Percentiles rank a stretch among this genome's conserved stretches.
These are phyloP conservation scores for Alviniconcha marisindica DNA, from an alignment of 1,140 invertebrate genomes.

Conservation along the genomic window DNA sequence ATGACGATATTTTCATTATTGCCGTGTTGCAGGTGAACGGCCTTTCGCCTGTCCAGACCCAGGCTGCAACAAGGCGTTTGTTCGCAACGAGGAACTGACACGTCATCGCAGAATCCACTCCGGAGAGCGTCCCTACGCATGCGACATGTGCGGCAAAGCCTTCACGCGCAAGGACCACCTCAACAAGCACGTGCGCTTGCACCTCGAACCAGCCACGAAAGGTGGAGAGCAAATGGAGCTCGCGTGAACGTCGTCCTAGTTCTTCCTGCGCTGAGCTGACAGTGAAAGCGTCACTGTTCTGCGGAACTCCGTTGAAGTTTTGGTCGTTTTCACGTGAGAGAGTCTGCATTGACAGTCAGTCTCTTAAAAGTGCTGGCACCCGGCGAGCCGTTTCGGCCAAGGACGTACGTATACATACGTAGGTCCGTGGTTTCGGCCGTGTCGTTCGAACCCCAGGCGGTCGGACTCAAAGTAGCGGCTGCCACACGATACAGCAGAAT, in stretches of 20 bases:
- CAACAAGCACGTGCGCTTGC: slow-evolving; percentile 78
- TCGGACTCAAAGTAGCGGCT: too few species aligned
- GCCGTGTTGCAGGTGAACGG: slow-evolving; percentile 42
- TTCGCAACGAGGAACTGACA: slow-evolving; percentile 53
- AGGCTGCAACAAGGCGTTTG: slow-evolving; percentile 82
- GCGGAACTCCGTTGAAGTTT: neutral
- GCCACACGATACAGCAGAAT: too few species aligned
- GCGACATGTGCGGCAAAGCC: slow-evolving; percentile 90
- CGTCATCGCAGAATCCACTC: slow-evolving; percentile 58
- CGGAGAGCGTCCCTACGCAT: slow-evolving; percentile 53
- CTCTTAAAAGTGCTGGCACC: too few species aligned
- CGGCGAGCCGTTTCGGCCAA: too few species aligned
- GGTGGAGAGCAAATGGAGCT: neutral
- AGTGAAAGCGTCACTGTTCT: neutral
- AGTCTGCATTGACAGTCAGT: too few species aligned
- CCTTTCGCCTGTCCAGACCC: slow-evolving; percentile 45
- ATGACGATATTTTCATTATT: too few species aligned
- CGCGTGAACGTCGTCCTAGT: too few species aligned
- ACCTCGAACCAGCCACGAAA: slow-evolving; percentile 72
- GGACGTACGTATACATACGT: too few species aligned
- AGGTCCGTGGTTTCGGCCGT: too few species aligned
- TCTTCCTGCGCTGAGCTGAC: neutral
- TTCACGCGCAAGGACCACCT: slow-evolving; percentile 93
- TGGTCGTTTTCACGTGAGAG: too few species aligned
- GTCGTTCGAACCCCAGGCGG: too few species aligned